These are phyloP conservation scores for Seriola quinqueradiata DNA, from an alignment of 2,113 vertebrate genomes.

Conservation along the genomic window DNA sequence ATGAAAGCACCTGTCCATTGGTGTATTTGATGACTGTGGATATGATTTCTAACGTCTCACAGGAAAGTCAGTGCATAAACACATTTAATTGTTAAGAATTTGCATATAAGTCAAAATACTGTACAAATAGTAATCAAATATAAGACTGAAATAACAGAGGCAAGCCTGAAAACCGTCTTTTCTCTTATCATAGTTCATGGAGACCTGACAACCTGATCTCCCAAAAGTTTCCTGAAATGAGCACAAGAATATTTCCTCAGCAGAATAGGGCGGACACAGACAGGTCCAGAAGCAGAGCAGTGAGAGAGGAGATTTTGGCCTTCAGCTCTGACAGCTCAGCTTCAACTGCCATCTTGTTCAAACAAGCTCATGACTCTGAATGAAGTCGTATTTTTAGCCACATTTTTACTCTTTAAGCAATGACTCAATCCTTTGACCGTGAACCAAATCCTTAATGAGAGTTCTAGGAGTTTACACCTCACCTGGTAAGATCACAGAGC, in stretches of 20 bases:
- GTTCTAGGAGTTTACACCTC: conserved; percentile 16
- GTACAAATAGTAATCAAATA: neutral
- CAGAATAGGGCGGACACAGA: neutral
- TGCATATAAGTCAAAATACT: neutral
- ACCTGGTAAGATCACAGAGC: conserved; percentile 7
- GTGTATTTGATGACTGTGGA: no score
- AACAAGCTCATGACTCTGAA: conserved; percentile 21
- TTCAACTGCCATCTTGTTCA: neutral
- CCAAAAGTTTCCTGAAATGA: conserved; percentile 5
- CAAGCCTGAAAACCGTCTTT: neutral
- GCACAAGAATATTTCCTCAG: neutral
- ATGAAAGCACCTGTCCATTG: no score
- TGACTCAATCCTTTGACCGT: neutral
- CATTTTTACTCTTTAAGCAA: neutral
- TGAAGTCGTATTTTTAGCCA: conserved; percentile 8
- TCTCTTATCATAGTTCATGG: neutral
- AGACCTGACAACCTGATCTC: conserved; percentile 10
- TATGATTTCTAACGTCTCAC: no score
- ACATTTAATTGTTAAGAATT: neutral
- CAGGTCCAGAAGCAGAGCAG: neutral
- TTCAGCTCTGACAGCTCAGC: neutral
- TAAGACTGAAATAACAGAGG: neutral
- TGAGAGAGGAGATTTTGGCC: conserved; percentile 1
- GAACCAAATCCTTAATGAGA: conserved; percentile 7
- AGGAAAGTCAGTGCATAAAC: no score